Evolutionary conservation across 2,113 vertebrate genomes (phyloP).

Genomic region (Bubo blakistoni): DNA sequence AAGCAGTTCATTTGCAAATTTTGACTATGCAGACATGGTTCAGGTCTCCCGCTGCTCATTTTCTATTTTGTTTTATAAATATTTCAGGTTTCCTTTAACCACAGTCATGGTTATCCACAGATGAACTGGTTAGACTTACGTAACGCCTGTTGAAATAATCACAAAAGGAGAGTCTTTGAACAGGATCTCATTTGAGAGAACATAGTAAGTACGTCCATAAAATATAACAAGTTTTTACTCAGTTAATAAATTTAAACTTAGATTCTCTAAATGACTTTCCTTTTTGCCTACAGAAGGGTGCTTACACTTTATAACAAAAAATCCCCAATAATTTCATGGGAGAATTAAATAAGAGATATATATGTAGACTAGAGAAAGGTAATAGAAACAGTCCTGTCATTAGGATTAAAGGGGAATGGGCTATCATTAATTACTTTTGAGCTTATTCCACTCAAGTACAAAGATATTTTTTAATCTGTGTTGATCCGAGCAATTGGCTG

Average conservation of each 20-base stretch:
- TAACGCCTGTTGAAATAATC: neutral
- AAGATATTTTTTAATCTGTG: neutral
- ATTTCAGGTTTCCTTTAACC: neutral
- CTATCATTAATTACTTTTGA: neutral
- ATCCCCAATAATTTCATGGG: neutral
- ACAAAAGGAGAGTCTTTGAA: neutral
- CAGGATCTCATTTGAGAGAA: neutral
- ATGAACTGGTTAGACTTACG: neutral
- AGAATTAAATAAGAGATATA: neutral
- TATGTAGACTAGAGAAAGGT: neutral
- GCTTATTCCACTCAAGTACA: neutral
- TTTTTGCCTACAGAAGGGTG: neutral
- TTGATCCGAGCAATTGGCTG: neutral
- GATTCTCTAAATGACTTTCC: neutral
- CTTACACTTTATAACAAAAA: neutral
- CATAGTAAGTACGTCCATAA: neutral
- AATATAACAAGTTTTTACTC: neutral
- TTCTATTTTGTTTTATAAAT: neutral
- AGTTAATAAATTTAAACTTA: neutral
- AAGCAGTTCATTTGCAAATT: neutral
- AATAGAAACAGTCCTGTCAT: neutral
- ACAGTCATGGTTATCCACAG: neutral
- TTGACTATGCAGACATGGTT: neutral
- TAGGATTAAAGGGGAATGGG: constrained; percentile 6
- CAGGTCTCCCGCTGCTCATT: neutral